Evolutionary conservation across 2,888 invertebrate genomes (phyloP), one percentile per base, ranked within the genome.

Genomic region (Zygogramma bicolorata): DNA sequence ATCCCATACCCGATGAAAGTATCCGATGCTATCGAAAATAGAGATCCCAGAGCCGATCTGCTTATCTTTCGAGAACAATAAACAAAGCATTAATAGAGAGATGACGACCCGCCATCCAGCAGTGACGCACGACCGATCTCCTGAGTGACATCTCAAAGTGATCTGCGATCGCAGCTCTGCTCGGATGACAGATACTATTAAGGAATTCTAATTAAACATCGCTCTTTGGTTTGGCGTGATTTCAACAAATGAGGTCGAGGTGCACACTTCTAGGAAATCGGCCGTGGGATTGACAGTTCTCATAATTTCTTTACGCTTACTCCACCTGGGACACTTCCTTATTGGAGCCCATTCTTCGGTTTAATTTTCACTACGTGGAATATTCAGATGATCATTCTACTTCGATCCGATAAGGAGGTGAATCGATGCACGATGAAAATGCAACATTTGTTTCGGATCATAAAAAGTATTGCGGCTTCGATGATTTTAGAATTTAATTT

Each of bases 71-170:
- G 81, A 79, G 83, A 84, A 85, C 84, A 85, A 85, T 84, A 84
- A 84, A 84, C 83, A 84, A 84, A 82, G 82, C 79, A 71, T 80
- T 82, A 83, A 84, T 82, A 82, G 79, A 82, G 82, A 83, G 81
- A 83, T 82, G 81, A 81, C 75, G 79, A 68, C 66, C 63, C 69
- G 71, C 71, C 71, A 70, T 65, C 58, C 49, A 31, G 65, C 34
- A 31, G 61, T 81, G 83, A 85, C 81, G 85, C 85, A 85, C 85
- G 85, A 85, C 79, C 83, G 84, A 77, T 77, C 82, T 79, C 75
- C 79, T 85, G 85, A 85, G 79, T 83, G 85, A 84, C 84, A 82
- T 65, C 66, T 66, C 69, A 69, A 73, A 73, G 73, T 73, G 73
- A 73, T 73, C 73, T 73, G 66, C 69, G 65, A 73, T 73, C 72